Evolutionary conservation across 2,888 invertebrate genomes (phyloP), one percentile per base, ranked within the genome.

Genomic region (Pristionchus entomophagus): DNA sequence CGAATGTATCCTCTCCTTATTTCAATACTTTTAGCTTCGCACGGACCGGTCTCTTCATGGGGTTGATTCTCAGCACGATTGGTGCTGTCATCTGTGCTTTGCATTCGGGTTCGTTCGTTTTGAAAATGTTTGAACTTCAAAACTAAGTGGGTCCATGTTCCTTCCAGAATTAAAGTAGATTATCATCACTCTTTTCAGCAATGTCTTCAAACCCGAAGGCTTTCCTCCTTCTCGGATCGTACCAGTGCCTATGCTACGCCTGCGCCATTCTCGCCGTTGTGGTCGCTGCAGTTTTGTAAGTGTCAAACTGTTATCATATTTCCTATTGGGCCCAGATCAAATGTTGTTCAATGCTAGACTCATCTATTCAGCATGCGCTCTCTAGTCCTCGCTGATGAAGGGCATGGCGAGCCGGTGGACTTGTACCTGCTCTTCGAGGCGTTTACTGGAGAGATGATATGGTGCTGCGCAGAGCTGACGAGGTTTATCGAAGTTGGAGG

Each of bases 331-430:
- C n/a, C n/a, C n/a, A n/a, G n/a, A n/a, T n/a, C n/a, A n/a, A n/a
- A n/a, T n/a, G n/a, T n/a, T n/a, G n/a, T n/a, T n/a, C n/a, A n/a
- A n/a, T n/a, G n/a, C n/a, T n/a, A n/a, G n/a, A n/a, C n/a, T n/a
- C n/a, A n/a, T n/a, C n/a, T n/a, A n/a, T 82, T 59, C 84, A 84
- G 84, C 32, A 84, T 84, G 84, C 62, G 65, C 26, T 65, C 84
- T 2, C 51, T 69, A 0, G 45, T 49, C 32, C 35, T 84, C 3
- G 22, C 32, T 1, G 4, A 22, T 12, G n/a, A 45, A 32, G 32
- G 65, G 0, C 65, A 84, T 14, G 69, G 49, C 2, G 69, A 84
- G 6, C 2, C n/a, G 10, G 19, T 84, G 19, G 84, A 84, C 38
- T 12, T 49, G 14, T 32, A 62, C n/a, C 84, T 84, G 10, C 84